Conservation (phyloP, 2,797 vertebrate species). For the Protosalanx chinensis region DNA sequence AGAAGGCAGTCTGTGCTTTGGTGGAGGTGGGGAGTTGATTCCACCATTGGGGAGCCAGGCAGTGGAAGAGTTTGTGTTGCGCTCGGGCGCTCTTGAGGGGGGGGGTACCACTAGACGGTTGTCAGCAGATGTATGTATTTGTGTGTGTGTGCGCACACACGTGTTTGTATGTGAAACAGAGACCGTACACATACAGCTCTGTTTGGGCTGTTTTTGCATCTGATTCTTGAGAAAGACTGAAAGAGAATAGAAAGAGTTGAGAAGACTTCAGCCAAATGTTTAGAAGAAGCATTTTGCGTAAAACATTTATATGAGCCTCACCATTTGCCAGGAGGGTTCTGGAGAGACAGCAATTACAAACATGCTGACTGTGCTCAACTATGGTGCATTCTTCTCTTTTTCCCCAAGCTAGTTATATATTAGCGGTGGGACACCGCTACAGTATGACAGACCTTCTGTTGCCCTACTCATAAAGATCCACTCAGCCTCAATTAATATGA, state of each 20-base stretch:
- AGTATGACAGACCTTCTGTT: neutral
- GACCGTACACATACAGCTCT: neutral
- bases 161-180: constrained; percentile 7
- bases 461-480: neutral
- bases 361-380: too few species aligned
- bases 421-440: neutral
- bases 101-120: too few species aligned
- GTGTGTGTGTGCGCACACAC: constrained; percentile 8
- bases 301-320: too few species aligned
- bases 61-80: too few species aligned
- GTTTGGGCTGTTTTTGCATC: neutral
- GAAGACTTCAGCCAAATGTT: neutral
- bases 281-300: neutral
- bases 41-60: too few species aligned
- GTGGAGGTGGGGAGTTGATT: too few species aligned
- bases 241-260: too few species aligned
- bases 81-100: too few species aligned
- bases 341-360: neutral
- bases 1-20: too few species aligned
- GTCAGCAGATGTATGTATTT: neutral
- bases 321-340: neutral
- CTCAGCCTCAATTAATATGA: too few species aligned
- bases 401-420: too few species aligned
- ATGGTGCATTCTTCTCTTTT: too few species aligned
- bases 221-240: neutral